These are phyloP conservation scores for Cerastis leucographa DNA, from an alignment of 2,888 invertebrate species.

Conservation along the genomic window DNA sequence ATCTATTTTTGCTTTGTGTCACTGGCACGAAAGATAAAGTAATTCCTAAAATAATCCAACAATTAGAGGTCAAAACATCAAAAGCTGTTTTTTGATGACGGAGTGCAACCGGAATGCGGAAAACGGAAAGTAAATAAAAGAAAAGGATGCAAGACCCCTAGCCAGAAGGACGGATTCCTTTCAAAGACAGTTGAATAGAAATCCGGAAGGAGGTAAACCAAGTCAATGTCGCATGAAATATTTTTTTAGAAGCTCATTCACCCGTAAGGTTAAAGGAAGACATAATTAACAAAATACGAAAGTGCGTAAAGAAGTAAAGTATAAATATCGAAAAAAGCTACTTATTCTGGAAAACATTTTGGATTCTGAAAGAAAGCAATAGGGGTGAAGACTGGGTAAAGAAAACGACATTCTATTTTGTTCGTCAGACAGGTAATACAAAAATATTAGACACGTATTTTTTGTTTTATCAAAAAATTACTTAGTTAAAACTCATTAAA, in stretches of 20 bases:
- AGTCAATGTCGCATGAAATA: not conserved
- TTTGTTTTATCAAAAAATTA: too few relatives aligned
- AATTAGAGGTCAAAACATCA: not conserved
- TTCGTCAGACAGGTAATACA: too few relatives aligned
- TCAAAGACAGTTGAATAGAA: not conserved
- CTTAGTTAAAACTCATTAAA: too few relatives aligned
- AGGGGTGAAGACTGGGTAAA: too few relatives aligned
- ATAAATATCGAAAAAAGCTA: too few relatives aligned
- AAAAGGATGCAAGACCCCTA: not conserved
- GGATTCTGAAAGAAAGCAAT: too few relatives aligned
- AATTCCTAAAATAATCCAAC: not conserved
- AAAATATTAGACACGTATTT: too few relatives aligned
- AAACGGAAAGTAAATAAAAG: not conserved
- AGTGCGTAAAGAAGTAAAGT: not conserved
- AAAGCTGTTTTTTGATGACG: not conserved
- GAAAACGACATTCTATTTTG: too few relatives aligned
- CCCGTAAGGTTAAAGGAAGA: not conserved
- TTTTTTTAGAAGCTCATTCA: not conserved
- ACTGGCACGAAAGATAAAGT: not conserved
- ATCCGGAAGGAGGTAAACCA: not conserved
- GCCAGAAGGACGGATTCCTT: not conserved
- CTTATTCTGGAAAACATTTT: too few relatives aligned
- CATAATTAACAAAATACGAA: not conserved
- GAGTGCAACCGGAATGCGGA: conserved; percentile 5
- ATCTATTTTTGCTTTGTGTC: too few relatives aligned